Conservation (phyloP, 1,140 invertebrate species). For the Hypsibius dujardini region DNA sequence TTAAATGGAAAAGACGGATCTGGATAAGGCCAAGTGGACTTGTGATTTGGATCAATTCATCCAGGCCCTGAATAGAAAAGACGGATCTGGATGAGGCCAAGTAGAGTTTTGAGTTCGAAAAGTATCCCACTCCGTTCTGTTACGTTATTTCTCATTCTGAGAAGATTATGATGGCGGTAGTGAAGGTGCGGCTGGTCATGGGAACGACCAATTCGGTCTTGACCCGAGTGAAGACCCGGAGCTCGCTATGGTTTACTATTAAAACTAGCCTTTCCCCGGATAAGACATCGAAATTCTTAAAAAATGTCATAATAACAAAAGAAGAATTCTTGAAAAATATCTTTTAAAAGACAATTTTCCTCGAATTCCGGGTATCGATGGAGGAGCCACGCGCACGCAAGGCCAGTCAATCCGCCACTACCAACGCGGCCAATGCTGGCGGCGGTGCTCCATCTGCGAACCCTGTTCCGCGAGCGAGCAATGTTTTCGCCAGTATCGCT, state of each 20-base stretch:
- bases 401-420: too few species aligned
- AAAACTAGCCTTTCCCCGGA: too few species aligned
- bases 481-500: too few species aligned
- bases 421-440: too few species aligned
- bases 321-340: too few species aligned
- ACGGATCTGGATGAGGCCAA: too few species aligned
- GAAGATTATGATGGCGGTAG: slow-evolving; percentile 86
- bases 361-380: neutral
- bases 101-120: slow-evolving; percentile 53
- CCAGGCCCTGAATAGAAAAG: too few species aligned
- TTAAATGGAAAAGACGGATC: slow-evolving; percentile 90
- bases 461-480: too few species aligned
- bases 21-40: slow-evolving; percentile 32
- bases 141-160: too few species aligned
- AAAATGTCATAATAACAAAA: neutral
- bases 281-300: neutral
- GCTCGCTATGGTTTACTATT: slow-evolving; percentile 59
- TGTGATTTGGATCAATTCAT: neutral
- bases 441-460: too few species aligned
- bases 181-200: slow-evolving; percentile 60
- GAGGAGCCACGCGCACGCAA: neutral
- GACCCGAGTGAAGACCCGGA: slow-evolving; percentile 99
- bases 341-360: neutral
- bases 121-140: slow-evolving; percentile 73
- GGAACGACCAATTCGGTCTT: slow-evolving; percentile 77